Evolutionary conservation across 2,113 vertebrate genomes (phyloP).

Genomic region (Amia ocellicauda): DNA sequence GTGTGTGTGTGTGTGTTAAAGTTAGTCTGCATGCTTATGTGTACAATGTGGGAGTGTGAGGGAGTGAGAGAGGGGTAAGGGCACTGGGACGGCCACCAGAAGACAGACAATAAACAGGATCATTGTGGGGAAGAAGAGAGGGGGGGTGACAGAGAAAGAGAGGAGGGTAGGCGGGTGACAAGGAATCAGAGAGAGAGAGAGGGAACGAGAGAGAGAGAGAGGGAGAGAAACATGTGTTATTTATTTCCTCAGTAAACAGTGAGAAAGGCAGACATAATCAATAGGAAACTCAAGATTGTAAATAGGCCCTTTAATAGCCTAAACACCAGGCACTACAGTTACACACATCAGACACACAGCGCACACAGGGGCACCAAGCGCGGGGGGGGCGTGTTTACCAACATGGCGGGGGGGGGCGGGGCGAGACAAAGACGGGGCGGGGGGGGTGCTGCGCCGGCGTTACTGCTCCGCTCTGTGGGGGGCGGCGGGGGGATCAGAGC

Average conservation of each 20-base stretch:
- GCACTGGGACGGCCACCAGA: constrained; percentile 18
- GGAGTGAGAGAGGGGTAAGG: constrained; percentile 3
- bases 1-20: not conserved
- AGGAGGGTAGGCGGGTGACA: constrained; percentile 11
- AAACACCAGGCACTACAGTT: constrained; percentile 82
- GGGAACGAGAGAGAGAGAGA: constrained; percentile 29
- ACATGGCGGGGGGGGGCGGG: constrained; percentile 66
- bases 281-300: constrained; percentile 92
- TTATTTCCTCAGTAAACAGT: constrained; percentile 95
- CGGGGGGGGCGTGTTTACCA: too few species aligned
- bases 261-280: constrained; percentile 95
- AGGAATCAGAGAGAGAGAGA: constrained; percentile 24
- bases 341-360: constrained; percentile 64
- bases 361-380: too few species aligned
- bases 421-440: constrained; percentile 57
- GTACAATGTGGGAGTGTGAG: not conserved
- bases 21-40: not conserved
- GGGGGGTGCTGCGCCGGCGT: constrained; percentile 12
- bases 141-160: constrained; percentile 31
- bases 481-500: constrained; percentile 16
- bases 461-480: constrained; percentile 8
- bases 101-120: too few species aligned
- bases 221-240: constrained; percentile 87
- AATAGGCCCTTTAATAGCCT: constrained; percentile 92
- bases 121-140: too few species aligned